A percentile compares a stretch with the other conserved stretches of the same genome.
Evolutionary conservation across 2,113 vertebrate genomes (phyloP).

Genomic region (Brachionichthys hirsutus): DNA sequence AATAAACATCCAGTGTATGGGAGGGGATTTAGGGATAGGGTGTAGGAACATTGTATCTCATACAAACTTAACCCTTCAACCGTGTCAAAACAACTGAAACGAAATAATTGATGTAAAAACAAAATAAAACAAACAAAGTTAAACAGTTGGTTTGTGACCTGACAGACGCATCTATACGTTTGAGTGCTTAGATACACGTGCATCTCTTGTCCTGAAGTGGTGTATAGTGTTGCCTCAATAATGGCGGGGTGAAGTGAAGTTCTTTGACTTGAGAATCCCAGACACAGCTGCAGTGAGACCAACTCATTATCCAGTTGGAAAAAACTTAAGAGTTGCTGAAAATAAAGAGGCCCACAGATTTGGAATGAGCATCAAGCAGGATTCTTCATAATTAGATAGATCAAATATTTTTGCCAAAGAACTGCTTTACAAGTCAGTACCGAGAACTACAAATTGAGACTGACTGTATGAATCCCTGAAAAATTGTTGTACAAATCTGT

Average conservation of each 20-base stretch:
- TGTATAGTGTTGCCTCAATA: conserved; percentile 72
- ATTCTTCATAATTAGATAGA: conserved; percentile 59
- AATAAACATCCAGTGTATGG: conserved; percentile 72
- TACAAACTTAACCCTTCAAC: conserved; percentile 61
- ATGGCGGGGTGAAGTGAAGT: conserved; percentile 67
- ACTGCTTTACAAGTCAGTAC: conserved; percentile 72
- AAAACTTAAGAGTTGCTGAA: conserved; percentile 57
- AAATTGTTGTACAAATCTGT: conserved; percentile 73
- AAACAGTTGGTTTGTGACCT: conserved; percentile 44
- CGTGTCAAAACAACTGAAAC: conserved; percentile 52
- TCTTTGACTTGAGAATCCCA: conserved; percentile 68
- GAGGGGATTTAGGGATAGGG: conserved; percentile 73
- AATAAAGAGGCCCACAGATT: conserved; percentile 42
- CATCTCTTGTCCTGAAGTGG: conserved; percentile 68
- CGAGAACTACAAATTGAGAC: conserved; percentile 68
- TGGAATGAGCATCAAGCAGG: conserved; percentile 52
- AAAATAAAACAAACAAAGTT: conserved; percentile 18
- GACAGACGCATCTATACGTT: conserved; percentile 51
- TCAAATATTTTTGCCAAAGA: conserved; percentile 74
- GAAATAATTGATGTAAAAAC: conserved; percentile 43
- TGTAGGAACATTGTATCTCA: conserved; percentile 72
- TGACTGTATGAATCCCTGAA: conserved; percentile 62
- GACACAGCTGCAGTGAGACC: conserved; percentile 51
- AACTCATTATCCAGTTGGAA: conserved; percentile 40
- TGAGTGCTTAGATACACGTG: conserved; percentile 45